Percentiles rank a stretch among this genome's conserved stretches.
phyloP scores from a whole-genome alignment of 1,140 invertebrate genomes.

The Aradophagus sp. region DNA sequence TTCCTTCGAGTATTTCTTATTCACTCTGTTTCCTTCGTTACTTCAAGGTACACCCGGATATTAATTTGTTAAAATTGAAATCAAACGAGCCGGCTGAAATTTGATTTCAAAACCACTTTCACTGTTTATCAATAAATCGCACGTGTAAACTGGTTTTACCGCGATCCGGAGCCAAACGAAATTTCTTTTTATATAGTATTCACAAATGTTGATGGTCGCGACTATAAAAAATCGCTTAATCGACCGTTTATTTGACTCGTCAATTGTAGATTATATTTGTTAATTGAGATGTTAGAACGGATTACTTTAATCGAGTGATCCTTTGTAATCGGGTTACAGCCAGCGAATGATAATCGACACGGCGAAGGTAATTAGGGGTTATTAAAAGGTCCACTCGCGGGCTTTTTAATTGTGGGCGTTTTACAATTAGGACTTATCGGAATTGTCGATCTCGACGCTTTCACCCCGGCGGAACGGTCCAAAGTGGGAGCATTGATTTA shows the following conservation, averaged over 20 bases:
- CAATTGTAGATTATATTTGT: constrained; percentile 17
- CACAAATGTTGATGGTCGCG: constrained; percentile 20
- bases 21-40: not conserved
- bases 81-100: constrained; percentile 32
- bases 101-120: constrained; percentile 55
- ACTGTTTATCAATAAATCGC: constrained; percentile 51
- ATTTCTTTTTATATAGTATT: constrained; percentile 27
- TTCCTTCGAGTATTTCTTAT: constrained; percentile 31
- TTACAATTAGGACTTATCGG: too few relatives aligned
- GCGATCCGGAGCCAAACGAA: constrained; percentile 33
- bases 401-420: too few relatives aligned
- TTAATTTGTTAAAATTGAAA: constrained; percentile 44
- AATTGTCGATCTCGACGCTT: too few relatives aligned
- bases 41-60: constrained; percentile 2
- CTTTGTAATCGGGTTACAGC: too few relatives aligned
- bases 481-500: too few relatives aligned
- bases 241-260: constrained; percentile 10
- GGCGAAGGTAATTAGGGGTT: too few relatives aligned
- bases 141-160: constrained; percentile 36
- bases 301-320: too few relatives aligned
- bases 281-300: constrained; percentile 31
- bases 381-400: too few relatives aligned
- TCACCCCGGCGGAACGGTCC: too few relatives aligned
- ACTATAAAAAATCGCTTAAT: constrained; percentile 10
- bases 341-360: too few relatives aligned